These are phyloP conservation scores for Dipodomys merriami DNA, from an alignment of 2,113 vertebrate genomes.

Conservation along the genomic window DNA sequence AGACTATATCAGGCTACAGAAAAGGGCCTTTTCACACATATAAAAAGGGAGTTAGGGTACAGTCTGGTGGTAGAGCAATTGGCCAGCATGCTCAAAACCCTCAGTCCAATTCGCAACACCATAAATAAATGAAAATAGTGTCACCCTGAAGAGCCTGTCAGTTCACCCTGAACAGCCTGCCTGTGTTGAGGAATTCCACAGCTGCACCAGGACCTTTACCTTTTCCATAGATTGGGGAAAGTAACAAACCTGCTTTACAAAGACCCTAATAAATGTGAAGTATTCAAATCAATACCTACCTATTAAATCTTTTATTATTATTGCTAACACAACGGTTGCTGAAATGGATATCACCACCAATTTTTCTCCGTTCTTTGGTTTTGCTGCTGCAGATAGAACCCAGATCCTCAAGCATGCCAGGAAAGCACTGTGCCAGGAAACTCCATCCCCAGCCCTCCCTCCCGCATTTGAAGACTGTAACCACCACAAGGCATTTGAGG, in stretches of 20 bases:
- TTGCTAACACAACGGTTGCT: background rate
- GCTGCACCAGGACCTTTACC: background rate
- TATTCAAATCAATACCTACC: background rate
- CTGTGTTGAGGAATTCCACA: background rate
- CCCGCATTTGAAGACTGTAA: background rate
- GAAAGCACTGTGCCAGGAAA: no score
- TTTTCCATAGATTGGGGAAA: background rate
- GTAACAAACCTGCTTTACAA: background rate
- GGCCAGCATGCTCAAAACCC: no score
- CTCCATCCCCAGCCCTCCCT: background rate
- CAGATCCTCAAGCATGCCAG: background rate
- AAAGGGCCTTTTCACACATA: no score
- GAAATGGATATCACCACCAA: accelerated
- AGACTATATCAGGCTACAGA: no score
- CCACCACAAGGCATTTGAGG: background rate
- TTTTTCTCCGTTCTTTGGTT: background rate
- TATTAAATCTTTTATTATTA: accelerated
- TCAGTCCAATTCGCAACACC: background rate
- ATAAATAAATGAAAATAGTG: background rate
- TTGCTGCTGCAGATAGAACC: no score
- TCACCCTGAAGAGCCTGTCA: background rate
- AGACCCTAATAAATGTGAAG: no score
- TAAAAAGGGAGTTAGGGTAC: no score
- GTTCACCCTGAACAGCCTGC: background rate
- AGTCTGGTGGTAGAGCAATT: no score